phyloP scores from a whole-genome alignment of 2,888 invertebrate genomes.

The Meiosimyza decipiens region DNA sequence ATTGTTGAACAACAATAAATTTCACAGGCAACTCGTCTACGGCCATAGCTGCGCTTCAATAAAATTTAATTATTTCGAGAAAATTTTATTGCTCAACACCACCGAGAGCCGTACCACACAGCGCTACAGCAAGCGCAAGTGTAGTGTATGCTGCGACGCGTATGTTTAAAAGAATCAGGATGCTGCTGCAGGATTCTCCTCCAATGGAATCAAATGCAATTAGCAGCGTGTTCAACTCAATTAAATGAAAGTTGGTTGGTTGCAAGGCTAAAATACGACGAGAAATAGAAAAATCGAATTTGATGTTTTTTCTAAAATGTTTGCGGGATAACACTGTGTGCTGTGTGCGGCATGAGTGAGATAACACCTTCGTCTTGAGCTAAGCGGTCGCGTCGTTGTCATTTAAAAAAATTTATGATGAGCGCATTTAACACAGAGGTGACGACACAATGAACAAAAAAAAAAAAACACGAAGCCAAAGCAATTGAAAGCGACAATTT shows the following conservation, averaged over 20 bases:
- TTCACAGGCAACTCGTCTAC: background rate
- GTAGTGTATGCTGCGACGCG: background rate
- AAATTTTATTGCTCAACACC: slow-evolving; percentile 42
- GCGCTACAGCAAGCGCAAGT: background rate
- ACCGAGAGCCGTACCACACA: background rate
- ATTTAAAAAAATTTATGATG: slow-evolving; percentile 21
- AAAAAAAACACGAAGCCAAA: background rate
- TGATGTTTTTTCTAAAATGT: slow-evolving; percentile 24
- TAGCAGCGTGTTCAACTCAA: slow-evolving; percentile 64
- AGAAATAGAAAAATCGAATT: slow-evolving; percentile 37
- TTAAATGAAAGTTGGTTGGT: slow-evolving; percentile 48
- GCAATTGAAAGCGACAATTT: background rate
- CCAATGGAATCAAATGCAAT: slow-evolving; percentile 61
- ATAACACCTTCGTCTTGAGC: background rate
- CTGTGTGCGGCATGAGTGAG: too few species aligned
- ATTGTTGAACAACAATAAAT: too few species aligned
- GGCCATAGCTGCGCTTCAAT: slow-evolving; percentile 46
- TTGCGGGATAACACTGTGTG: slow-evolving; percentile 22
- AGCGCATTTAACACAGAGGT: slow-evolving; percentile 12
- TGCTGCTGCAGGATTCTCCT: background rate
- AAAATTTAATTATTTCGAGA: slow-evolving; percentile 59
- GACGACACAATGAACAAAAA: background rate
- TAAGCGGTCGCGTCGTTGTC: slow-evolving; percentile 24
- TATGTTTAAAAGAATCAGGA: background rate
- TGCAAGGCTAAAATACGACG: slow-evolving; percentile 30